These are phyloP conservation scores for Caenorhabditis sp. DNA, from an alignment of 2,888 invertebrate genomes.

Conservation along the genomic window DNA sequence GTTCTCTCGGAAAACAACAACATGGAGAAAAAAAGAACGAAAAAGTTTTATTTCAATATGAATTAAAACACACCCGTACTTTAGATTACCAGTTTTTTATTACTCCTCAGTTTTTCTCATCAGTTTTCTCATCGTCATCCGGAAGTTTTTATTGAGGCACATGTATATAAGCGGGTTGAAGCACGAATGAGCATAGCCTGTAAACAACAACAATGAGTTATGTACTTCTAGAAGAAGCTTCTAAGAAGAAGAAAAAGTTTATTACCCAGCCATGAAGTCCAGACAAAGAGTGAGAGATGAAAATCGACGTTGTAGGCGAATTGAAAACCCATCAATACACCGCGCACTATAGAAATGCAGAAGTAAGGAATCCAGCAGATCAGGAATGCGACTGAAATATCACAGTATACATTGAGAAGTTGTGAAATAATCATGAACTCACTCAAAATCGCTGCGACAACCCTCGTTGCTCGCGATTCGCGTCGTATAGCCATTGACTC, in stretches of 20 bases:
- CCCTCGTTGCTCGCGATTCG: slow-evolving; percentile 58
- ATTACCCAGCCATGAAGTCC: slow-evolving; percentile 51
- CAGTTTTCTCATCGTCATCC: slow-evolving; percentile 51
- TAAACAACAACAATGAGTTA: neutral
- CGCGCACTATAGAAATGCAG: slow-evolving; percentile 53
- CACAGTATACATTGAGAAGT: neutral
- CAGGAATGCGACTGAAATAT: slow-evolving; percentile 60
- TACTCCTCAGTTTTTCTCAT: slow-evolving; percentile 34
- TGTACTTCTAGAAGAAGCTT: too few species aligned
- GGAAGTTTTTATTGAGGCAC: slow-evolving; percentile 62
- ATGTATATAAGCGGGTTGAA: slow-evolving; percentile 65
- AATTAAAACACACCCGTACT: neutral
- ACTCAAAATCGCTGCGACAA: slow-evolving; percentile 64
- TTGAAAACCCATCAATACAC: slow-evolving; percentile 49
- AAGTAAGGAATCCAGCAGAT: slow-evolving; percentile 66
- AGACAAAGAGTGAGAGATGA: slow-evolving; percentile 43
- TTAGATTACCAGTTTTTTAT: neutral
- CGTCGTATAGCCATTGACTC: slow-evolving; percentile 60
- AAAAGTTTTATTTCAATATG: neutral
- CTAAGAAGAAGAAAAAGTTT: neutral
- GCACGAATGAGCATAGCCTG: slow-evolving; percentile 60
- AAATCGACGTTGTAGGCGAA: slow-evolving; percentile 27
- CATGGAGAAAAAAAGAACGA: neutral
- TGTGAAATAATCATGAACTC: slow-evolving; percentile 6
- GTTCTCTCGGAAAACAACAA: too few species aligned